phyloP scores from a whole-genome alignment of 2,113 vertebrate species.

The Mus spicilegus region DNA sequence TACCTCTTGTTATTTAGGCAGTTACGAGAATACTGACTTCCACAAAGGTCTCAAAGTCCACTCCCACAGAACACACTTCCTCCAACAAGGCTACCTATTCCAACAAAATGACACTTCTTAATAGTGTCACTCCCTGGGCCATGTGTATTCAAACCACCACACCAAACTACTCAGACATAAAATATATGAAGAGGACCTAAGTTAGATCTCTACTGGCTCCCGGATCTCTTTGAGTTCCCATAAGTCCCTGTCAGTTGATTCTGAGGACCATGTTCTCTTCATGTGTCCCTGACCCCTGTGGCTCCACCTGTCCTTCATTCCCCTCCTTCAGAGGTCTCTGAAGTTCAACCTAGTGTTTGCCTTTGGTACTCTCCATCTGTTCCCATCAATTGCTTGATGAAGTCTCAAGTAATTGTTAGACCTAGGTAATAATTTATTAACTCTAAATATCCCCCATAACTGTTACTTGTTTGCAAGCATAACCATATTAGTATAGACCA shows the following conservation, averaged over 20 bases:
- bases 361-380: not conserved
- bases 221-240: not conserved
- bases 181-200: not conserved
- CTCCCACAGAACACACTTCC: too few relatives aligned
- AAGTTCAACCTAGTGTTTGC: not conserved
- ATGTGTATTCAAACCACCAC: not conserved
- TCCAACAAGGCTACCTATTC: too few relatives aligned
- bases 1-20: too few relatives aligned
- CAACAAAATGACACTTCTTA: too few relatives aligned
- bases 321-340: fast-evolving
- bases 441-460: not conserved
- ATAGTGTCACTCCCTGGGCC: too few relatives aligned
- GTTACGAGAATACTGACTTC: too few relatives aligned
- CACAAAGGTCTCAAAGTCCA: too few relatives aligned
- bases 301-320: not conserved
- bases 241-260: not conserved
- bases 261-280: not conserved
- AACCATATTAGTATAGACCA: not conserved
- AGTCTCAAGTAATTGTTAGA: not conserved
- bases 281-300: not conserved
- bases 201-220: not conserved
- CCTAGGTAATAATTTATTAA: not conserved
- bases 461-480: not conserved
- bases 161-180: not conserved
- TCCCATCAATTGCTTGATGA: not conserved